Conservation (phyloP, 2,113 vertebrate genomes). For the Eretmochelys imbricata region DNA sequence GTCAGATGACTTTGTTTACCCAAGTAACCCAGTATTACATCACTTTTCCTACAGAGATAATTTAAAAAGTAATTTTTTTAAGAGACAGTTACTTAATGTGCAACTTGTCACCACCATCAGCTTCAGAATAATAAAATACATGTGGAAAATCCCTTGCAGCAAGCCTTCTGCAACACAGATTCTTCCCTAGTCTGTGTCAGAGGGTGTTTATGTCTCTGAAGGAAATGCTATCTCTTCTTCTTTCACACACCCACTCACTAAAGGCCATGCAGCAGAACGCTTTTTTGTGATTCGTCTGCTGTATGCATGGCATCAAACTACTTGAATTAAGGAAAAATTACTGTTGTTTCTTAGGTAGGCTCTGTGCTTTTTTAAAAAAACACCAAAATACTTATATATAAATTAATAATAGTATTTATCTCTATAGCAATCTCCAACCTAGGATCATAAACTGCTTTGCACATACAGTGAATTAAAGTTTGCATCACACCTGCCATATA, state of each 20-base stretch:
- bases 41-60: slow-evolving; percentile 73
- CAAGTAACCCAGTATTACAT: slow-evolving; percentile 70
- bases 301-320: slow-evolving; percentile 10
- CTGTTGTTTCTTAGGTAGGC: not conserved
- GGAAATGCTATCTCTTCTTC: slow-evolving; percentile 64
- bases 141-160: slow-evolving; percentile 76
- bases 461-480: not conserved
- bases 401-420: not conserved
- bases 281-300: slow-evolving; percentile 13
- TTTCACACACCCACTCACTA: slow-evolving; percentile 60
- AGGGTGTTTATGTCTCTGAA: slow-evolving; percentile 71
- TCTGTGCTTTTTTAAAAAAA: slow-evolving; percentile 26
- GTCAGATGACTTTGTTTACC: slow-evolving; percentile 71
- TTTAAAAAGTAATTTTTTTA: slow-evolving; percentile 74
- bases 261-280: slow-evolving; percentile 19
- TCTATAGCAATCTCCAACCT: not conserved
- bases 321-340: slow-evolving; percentile 15
- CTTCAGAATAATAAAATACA: slow-evolving; percentile 77
- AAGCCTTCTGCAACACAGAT: slow-evolving; percentile 67
- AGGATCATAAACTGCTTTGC: not conserved
- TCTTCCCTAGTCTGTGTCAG: slow-evolving; percentile 66
- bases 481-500: not conserved
- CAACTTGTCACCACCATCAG: slow-evolving; percentile 78
- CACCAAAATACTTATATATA: not conserved
- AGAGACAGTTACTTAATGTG: slow-evolving; percentile 78